Evolutionary conservation across 2,113 vertebrate genomes (phyloP), one percentile per base, ranked within the genome.

Genomic region (Seriola dumerili): DNA sequence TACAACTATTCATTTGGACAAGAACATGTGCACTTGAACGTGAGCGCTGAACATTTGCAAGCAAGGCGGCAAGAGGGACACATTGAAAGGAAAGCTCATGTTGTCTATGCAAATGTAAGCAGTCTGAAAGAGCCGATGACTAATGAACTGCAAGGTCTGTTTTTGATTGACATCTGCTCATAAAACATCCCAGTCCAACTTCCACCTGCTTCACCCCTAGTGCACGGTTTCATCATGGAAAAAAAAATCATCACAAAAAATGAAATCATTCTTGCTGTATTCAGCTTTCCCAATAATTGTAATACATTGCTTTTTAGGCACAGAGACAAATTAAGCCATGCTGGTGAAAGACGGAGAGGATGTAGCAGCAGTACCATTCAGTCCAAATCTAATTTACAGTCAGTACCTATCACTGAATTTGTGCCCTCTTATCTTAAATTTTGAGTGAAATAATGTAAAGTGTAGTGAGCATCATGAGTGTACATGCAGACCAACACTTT

Each of bases 111-210:
- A 90, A 91, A 91, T 92, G 0, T 66, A 69, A 68, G 76, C 83
- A 77, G 78, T 3, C 59, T 88, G 84, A 85, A 66, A 85, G 73
- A 86, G 73, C 36, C 11, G 46, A 71, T 59, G 86, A 75, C 84
- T 91, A 93, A 91, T 89, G 85, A 92, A 89, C 72, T 88, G 72
- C 85, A 85, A 83, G 86, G 79, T 84, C 79, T 85, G 73, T 70
- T 80, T 72, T 69, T 88, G 88, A 88, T 64, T 82, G 88, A 85
- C 69, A 9, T 75, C 69, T 84, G 65, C 81, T 92, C 82, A 62
- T 64, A 71, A 80, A 93, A 84, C 23, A 57, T 68, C 36, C 81
- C 29, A 8, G 12, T 55, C 10, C 13, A 63, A 74, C 62, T 72
- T 83, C 55, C 34, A 71, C 59, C 65, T 73, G 62, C 72, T 84